These are phyloP conservation scores for Apis laboriosa DNA, from an alignment of 1,140 invertebrate genomes.

Conservation along the genomic window DNA sequence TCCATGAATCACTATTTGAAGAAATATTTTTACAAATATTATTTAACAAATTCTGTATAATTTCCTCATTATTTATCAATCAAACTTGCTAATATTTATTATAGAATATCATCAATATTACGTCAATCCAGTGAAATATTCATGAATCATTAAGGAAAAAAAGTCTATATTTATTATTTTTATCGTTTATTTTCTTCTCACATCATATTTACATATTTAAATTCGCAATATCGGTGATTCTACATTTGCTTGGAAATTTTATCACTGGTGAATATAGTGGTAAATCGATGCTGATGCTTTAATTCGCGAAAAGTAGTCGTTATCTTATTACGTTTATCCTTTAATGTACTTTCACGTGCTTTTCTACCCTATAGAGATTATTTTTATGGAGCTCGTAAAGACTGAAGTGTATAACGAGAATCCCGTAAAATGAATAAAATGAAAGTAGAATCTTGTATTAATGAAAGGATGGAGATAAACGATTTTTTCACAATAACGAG, in stretches of 20 bases:
- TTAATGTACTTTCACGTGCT: not conserved
- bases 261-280: too few relatives aligned
- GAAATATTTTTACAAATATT: too few relatives aligned
- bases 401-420: not conserved
- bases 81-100: too few relatives aligned
- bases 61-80: too few relatives aligned
- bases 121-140: not conserved
- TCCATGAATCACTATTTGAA: too few relatives aligned
- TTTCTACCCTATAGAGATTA: not conserved
- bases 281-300: not conserved
- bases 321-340: not conserved
- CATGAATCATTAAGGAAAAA: not conserved
- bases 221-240: too few relatives aligned
- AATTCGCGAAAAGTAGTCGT: not conserved
- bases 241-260: too few relatives aligned
- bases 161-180: too few relatives aligned
- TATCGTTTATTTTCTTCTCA: too few relatives aligned
- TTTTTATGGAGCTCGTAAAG: slow-evolving; percentile 1
- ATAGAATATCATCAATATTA: not conserved
- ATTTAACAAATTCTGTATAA: too few relatives aligned
- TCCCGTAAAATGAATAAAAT: not conserved
- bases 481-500: not conserved
- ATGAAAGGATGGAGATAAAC: not conserved
- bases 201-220: too few relatives aligned
- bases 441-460: slow-evolving; percentile 11